Evolutionary conservation across 2,113 vertebrate species (phyloP), one percentile per base, ranked within the genome.

Genomic region (Hyperopisus bebe): DNA sequence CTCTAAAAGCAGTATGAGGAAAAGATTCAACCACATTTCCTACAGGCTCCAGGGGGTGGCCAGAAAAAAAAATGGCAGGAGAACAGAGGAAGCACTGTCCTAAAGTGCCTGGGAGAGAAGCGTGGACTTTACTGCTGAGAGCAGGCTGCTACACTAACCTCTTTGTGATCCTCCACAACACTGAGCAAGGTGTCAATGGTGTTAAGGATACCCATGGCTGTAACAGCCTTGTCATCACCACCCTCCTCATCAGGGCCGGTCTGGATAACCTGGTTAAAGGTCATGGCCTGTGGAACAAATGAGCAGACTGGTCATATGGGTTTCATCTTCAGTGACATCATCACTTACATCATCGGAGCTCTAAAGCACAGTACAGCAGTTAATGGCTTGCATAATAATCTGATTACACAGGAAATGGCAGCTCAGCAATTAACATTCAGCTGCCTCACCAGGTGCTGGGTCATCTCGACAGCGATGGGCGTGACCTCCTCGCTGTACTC

Each of bases 401-500:
- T 3, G 47, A n/a, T 53, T 5, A 47, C 44, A 27, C 17, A 39
- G 21, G 39, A 46, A 46, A 88, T 3, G 31, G 21, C 31, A 15
- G 48, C 19, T 58, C 19, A 13, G 31, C 53, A 44, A 27, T 27
- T 15, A 58, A n/a, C 85, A 11, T 44, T 87, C 15, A 1, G n/a
- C 50, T 15, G 31, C 24, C 97, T 96, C 94, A 99, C 98, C 97
- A 99, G 95, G 94, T 99, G 98, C 92, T 99, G 98, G 2, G 98
- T 99, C 98, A 99, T 99, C 95, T 99, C 98, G 91, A 99, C 98
- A 48, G 98, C 98, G 92, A 99, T 99, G 47, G 98, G 98, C 66
- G 98, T 98, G 94, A 99, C 98, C 93, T 99, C 98, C 95, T 99
- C 98, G 86, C 98, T 99, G 94, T 99, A 99, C 95, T 99, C 98